These are phyloP conservation scores for Clarias batrachus DNA, from an alignment of 2,113 vertebrate species.

Conservation along the genomic window DNA sequence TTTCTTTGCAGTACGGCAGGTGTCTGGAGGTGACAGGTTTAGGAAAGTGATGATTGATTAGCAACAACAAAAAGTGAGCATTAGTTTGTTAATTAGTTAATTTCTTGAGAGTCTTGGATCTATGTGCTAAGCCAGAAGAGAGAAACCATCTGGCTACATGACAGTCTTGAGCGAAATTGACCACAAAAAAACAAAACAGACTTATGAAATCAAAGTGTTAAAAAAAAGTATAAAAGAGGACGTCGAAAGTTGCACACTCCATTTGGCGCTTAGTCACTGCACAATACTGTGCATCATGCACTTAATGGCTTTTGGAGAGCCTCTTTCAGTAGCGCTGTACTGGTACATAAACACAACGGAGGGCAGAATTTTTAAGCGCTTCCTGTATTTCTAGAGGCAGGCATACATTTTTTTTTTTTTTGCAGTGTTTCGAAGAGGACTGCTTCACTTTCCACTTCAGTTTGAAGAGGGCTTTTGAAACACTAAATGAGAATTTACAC, in stretches of 20 bases:
- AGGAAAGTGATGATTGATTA: background rate
- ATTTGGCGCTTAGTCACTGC: background rate
- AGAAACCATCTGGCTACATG: background rate
- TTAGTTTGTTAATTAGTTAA: background rate
- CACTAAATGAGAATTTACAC: conserved; percentile 15
- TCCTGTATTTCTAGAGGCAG: conserved; percentile 22
- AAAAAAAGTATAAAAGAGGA: background rate
- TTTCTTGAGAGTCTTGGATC: background rate
- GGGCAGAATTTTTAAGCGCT: conserved; percentile 8
- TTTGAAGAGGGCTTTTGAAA: conserved; percentile 38
- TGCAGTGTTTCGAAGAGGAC: conserved; percentile 8
- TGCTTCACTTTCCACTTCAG: background rate
- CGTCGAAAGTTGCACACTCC: background rate
- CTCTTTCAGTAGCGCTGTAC: background rate
- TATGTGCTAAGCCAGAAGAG: background rate
- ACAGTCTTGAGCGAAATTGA: background rate
- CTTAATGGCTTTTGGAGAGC: conserved; percentile 7
- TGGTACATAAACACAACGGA: conserved; percentile 6
- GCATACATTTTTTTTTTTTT: background rate
- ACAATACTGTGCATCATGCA: background rate
- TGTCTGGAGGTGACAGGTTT: background rate
- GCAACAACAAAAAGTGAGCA: background rate
- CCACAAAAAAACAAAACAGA: background rate
- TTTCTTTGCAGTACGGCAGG: background rate
- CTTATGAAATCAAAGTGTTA: background rate